A percentile compares a stretch with the other conserved stretches of the same genome.
These are phyloP conservation scores for Athetis lepigone DNA, from an alignment of 2,888 invertebrate genomes.

Conservation along the genomic window DNA sequence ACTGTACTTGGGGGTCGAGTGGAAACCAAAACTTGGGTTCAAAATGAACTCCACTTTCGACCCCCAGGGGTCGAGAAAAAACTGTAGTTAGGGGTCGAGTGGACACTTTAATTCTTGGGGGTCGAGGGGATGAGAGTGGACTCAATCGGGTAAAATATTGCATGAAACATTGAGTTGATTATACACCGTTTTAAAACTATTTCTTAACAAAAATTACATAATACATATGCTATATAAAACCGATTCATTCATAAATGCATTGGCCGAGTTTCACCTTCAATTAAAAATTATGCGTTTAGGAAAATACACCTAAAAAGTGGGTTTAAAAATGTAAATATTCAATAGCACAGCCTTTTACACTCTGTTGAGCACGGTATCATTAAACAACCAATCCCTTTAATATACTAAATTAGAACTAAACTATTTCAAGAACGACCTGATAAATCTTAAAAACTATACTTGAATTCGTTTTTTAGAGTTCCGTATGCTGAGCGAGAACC, in stretches of 20 bases:
- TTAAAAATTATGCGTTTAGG: conserved; percentile 26
- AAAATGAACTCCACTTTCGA: too few species aligned
- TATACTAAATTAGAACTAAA: conserved; percentile 41
- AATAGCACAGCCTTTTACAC: conserved; percentile 55
- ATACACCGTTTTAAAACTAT: too few species aligned
- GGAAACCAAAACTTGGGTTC: too few species aligned
- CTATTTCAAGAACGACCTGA: conserved; percentile 44
- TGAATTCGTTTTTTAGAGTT: conserved; percentile 29
- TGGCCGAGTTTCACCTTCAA: conserved; percentile 34
- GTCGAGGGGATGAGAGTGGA: too few species aligned
- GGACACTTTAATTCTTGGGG: too few species aligned
- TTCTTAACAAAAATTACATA: conserved; percentile 6
- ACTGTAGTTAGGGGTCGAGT: too few species aligned
- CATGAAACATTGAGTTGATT: too few species aligned
- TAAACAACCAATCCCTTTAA: conserved; percentile 49
- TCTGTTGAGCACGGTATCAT: conserved; percentile 50
- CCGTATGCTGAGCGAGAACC: neutral
- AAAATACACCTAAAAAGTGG: conserved; percentile 34
- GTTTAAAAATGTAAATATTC: conserved; percentile 44
- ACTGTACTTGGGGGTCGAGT: too few species aligned
- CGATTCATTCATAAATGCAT: conserved; percentile 19
- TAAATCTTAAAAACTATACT: conserved; percentile 34
- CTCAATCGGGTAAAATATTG: too few species aligned
- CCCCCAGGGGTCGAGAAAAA: too few species aligned
- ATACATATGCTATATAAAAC: conserved; percentile 1